These are phyloP conservation scores for Remorina albescens DNA, from an alignment of 2,797 vertebrate genomes.

Conservation along the genomic window DNA sequence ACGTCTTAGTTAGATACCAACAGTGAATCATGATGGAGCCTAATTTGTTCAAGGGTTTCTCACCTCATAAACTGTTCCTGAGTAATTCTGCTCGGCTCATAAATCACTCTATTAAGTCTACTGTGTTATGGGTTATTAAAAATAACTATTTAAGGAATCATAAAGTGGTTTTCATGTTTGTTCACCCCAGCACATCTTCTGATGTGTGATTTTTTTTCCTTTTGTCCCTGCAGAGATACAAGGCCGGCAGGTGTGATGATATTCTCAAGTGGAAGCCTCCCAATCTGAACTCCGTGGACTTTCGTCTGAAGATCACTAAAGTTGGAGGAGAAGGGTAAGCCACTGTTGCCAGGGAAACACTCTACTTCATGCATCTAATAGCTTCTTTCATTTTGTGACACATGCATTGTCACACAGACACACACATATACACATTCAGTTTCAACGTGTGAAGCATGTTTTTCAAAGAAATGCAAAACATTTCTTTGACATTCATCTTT, in stretches of 20 bases:
- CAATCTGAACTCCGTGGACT: conserved; percentile 98
- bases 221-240: conserved; percentile 90
- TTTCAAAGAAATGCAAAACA: conserved; percentile 24
- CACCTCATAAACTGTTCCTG: conserved; percentile 47
- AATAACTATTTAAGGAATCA: neutral
- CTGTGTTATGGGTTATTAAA: conserved; percentile 3
- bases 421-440: neutral
- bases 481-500: conserved; percentile 45
- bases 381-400: conserved; percentile 58
- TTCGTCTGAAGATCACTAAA: conserved; percentile 98
- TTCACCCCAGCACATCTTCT: conserved; percentile 12
- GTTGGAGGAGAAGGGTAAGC: conserved; percentile 98
- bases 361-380: conserved; percentile 47
- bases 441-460: conserved; percentile 20
- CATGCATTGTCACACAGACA: conserved; percentile 4
- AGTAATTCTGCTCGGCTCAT: conserved; percentile 27
- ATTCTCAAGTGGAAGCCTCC: conserved; percentile 99
- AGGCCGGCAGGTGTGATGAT: conserved; percentile 94
- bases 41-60: conserved; percentile 38
- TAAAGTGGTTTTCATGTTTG: conserved; percentile 21
- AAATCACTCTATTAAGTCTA: conserved; percentile 50
- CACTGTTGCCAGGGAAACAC: conserved; percentile 67
- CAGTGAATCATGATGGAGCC: conserved; percentile 27
- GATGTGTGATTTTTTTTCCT: conserved; percentile 3
- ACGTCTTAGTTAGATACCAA: conserved; percentile 23